Base-by-base conservation (phyloP, 2,113 vertebrate genomes). In the Campylomormyrus numenius region DNA sequence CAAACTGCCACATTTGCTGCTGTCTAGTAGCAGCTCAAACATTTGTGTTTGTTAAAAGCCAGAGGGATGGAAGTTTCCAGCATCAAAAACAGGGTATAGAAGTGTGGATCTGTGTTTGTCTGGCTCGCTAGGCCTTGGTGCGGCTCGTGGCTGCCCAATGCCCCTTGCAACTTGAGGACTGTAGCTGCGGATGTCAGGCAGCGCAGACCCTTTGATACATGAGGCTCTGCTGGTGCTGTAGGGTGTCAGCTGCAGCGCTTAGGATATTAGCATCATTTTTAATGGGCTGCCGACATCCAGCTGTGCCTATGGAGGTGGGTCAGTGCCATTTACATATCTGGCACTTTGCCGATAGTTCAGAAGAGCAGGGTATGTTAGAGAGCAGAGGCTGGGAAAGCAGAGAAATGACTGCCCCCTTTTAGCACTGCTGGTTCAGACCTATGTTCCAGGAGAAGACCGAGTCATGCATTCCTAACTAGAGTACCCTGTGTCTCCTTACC, bases 191-290 rank as follows among this genome's bases (percentile, higher is more conserved):
- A 85, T 46, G 46, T 85, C 83, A 49, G 21, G n/a, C 46, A 48
- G 24, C n/a, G 8, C 46, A 21, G 46, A 21, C 83, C 45, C 24
- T 46, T 24, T 85, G 83, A 85, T 49, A 45, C 21, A 85, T 15
- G 83, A 49, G 46, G 83, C 21, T 27, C 83, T 85, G 9, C 42
- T 85, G 46, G 83, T 85, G 83, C 42, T 85, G 83, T 85, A 49
- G 42, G 35, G n/a, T 49, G 9, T 46, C 83, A 85, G 83, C 46
- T 85, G 45, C 83, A 11, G 21, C 19, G 24, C 46, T 48, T 24
- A 85, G 21, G 19, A 45, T 85, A 85, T 85, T 85, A 85, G 83
- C 74, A 80, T 80, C 35, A 17, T 80, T 80, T 80, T 80, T 80
- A 80, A 80, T 80, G 74, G 74, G 74, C 35, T 80, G 31, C 35